These are phyloP conservation scores for Zaprionus inermis DNA, from an alignment of 1,140 invertebrate genomes.

Conservation along the genomic window DNA sequence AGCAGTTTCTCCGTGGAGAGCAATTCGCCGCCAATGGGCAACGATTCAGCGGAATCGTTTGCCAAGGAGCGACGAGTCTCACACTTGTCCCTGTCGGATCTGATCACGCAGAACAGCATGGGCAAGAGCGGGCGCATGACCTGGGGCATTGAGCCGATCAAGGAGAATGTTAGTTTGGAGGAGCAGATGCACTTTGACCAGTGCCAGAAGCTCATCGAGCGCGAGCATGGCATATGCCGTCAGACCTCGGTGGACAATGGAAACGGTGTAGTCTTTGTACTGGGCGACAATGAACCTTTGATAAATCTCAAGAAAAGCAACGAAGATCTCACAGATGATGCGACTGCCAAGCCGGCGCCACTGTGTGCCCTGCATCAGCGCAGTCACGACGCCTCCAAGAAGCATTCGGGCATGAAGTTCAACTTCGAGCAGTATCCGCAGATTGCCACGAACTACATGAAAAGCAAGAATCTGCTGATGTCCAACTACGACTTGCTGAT, in stretches of 20 bases:
- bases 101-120: constrained; percentile 83
- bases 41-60: constrained; percentile 14
- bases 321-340: constrained; percentile 67
- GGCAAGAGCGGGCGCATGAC: constrained; percentile 82
- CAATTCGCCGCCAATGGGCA: constrained; percentile 11
- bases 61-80: constrained; percentile 52
- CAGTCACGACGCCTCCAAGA: constrained; percentile 84
- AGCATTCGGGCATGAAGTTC: constrained; percentile 89
- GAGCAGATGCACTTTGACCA: constrained; percentile 82
- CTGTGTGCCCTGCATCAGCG: constrained; percentile 84
- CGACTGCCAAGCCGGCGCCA: constrained; percentile 48
- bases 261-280: constrained; percentile 89
- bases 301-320: constrained; percentile 84
- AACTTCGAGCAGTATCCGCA: constrained; percentile 89
- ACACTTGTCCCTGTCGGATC: constrained; percentile 73
- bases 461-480: constrained; percentile 88
- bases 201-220: constrained; percentile 74
- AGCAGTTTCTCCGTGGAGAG: constrained; percentile 67
- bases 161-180: constrained; percentile 79
- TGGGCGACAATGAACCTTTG: constrained; percentile 90
- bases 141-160: constrained; percentile 83
- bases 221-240: constrained; percentile 68
- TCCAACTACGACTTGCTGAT: constrained; percentile 87
- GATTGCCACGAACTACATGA: constrained; percentile 89
- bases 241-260: constrained; percentile 58